Base-by-base conservation (phyloP, 1,140 invertebrate genomes). In the Achroia grisella region DNA sequence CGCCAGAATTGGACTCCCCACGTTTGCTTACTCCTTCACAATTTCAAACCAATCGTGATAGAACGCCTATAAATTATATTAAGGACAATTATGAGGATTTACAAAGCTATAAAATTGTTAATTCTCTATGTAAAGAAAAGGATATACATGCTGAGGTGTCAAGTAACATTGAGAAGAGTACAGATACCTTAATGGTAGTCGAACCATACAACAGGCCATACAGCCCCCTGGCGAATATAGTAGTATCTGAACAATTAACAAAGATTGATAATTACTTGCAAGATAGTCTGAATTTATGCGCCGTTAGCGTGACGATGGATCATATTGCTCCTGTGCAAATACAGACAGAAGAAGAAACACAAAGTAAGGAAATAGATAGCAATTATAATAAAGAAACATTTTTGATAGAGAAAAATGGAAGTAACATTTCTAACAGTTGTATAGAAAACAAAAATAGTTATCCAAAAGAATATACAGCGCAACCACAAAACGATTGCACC, bases 61-160 rank as follows among this genome's bases (percentile, higher is more conserved):
- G 51, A 17, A 57, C 62, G n/a, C 70, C 71, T 27, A 47, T 84
- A 27, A 61, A 63, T 17, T 74, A 70, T 40, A 42, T 81, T 13
- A 78, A 66, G 50, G 57, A 83, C 42, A 52, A 71, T 31, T 83
- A 54, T 42, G 73, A 75, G 59, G 78, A 81, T 53, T 60, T 82
- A 31, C 60, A 73, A 28, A 81, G 81, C 52, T 82, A 83, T 47
- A 81, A 80, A 65, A 81, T 82, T 29, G 79, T 82, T n/a, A 82
- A 67, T 54, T 71, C 76, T 12, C 34, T 85, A 14, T 76, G 68
- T 36, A 85, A 78, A 53, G 70, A 75, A 47, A 70, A 76, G 13
- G 39, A 69, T 17, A 52, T 70, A 2, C 55, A 62, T 39, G 31
- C 41, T 39, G 39, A 56, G 15, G 17, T 23, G 9, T 9, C 10